Percentiles rank a stretch among this genome's conserved stretches.
phyloP scores from a whole-genome alignment of 2,888 invertebrate genomes.

The Urechis unicinctus region DNA sequence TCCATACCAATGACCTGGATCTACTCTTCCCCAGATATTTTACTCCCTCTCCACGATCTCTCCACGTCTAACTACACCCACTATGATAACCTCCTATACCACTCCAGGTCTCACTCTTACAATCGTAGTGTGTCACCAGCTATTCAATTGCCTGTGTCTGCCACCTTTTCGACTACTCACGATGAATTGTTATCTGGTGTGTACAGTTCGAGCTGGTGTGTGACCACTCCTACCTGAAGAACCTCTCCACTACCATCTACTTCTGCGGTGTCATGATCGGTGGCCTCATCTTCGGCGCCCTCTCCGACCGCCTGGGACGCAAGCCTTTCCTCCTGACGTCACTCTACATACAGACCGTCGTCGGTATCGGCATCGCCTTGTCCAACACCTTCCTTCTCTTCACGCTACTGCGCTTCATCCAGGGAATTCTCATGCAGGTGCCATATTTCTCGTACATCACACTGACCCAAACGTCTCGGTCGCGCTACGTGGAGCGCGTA shows the following conservation, averaged over 20 bases:
- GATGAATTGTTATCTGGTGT: too few relatives aligned
- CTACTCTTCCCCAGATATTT: too few relatives aligned
- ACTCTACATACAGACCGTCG: conserved; percentile 26
- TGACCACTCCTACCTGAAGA: conserved; percentile 23
- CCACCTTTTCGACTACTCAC: too few relatives aligned
- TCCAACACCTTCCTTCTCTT: conserved; percentile 27
- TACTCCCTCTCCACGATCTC: too few relatives aligned
- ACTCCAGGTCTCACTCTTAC: too few relatives aligned
- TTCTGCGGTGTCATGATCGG: conserved; percentile 42
- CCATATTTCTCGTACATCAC: too few relatives aligned
- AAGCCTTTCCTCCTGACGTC: conserved; percentile 31
- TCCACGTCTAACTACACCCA: too few relatives aligned
- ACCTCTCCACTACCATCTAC: conserved; percentile 39
- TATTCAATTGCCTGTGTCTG: too few relatives aligned
- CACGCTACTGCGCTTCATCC: conserved; percentile 30
- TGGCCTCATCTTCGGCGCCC: conserved; percentile 35
- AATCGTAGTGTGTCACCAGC: too few relatives aligned
- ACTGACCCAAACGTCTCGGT: background rate
- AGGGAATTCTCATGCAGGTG: conserved; percentile 38
- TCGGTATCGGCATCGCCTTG: conserved; percentile 31
- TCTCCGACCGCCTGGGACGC: conserved; percentile 37
- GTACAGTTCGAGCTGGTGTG: conserved; percentile 40
- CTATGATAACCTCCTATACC: too few relatives aligned
- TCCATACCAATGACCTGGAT: too few relatives aligned
- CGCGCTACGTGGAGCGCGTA: too few relatives aligned